phyloP scores from a whole-genome alignment of 2,113 vertebrate genomes.

The Microcebus ravelobensis region DNA sequence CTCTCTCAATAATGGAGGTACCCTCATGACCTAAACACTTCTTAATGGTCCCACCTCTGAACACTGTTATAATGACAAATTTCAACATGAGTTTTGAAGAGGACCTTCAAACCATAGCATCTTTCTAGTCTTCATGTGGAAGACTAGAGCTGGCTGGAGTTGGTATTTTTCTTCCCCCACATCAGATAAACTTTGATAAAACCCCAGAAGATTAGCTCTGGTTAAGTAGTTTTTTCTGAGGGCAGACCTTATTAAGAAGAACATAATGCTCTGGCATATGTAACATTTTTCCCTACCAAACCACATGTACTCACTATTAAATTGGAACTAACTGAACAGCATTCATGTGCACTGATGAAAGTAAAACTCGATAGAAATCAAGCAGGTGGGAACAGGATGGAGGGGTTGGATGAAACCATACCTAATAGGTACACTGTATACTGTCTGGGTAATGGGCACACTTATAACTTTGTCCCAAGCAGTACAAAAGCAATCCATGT shows the following conservation, averaged over 20 bases:
- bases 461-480: too few relatives aligned
- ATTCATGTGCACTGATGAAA: too few relatives aligned
- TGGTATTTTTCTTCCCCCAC: background rate
- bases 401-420: too few relatives aligned
- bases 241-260: background rate
- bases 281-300: background rate
- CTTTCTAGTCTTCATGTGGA: background rate
- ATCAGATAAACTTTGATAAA: background rate
- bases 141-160: background rate
- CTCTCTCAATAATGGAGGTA: background rate
- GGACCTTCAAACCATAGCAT: background rate
- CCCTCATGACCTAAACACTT: background rate
- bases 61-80: background rate
- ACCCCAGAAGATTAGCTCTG: background rate
- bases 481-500: too few relatives aligned
- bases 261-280: background rate
- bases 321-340: too few relatives aligned
- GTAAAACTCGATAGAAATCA: too few relatives aligned
- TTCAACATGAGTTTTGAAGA: background rate
- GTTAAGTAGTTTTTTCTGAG: background rate
- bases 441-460: too few relatives aligned
- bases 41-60: background rate
- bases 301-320: too few relatives aligned
- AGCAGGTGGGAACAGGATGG: too few relatives aligned
- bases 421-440: too few relatives aligned